A percentile compares a stretch with the other conserved stretches of the same genome.
Conservation (phyloP, 2,888 invertebrate genomes). For the Amblyjoppa fuscipennis region DNA sequence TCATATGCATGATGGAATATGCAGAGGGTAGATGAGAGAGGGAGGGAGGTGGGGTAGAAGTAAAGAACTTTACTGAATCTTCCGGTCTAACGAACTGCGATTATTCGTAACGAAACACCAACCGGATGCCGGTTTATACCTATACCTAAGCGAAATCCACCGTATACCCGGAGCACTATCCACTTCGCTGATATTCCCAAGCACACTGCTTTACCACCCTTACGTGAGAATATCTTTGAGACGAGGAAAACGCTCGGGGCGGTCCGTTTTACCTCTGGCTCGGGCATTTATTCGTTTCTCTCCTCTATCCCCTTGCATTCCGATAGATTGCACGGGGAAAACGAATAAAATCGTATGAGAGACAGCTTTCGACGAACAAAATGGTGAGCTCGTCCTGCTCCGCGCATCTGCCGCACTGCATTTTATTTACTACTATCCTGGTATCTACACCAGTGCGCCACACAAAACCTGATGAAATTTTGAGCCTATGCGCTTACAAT, state of each 20-base stretch:
- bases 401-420: background rate
- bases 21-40: conserved; percentile 66
- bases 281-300: conserved; percentile 10
- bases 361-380: background rate
- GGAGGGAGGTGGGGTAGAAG: conserved; percentile 24
- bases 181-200: conserved; percentile 7
- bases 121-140: conserved; percentile 62
- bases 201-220: background rate
- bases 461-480: background rate
- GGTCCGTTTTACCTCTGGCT: conserved; percentile 8
- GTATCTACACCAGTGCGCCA: background rate
- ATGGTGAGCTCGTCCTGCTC: background rate
- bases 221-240: conserved; percentile 11
- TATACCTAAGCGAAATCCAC: conserved; percentile 31
- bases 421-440: background rate
- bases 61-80: conserved; percentile 64
- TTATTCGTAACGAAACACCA: conserved; percentile 76
- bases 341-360: conserved; percentile 13
- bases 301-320: conserved; percentile 1
- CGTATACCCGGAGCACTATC: background rate
- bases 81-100: conserved; percentile 76
- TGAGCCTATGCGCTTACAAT: conserved; percentile 20
- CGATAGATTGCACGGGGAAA: conserved; percentile 15
- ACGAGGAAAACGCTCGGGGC: background rate
- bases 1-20: conserved; percentile 81